Conservation (phyloP, 2,888 invertebrate species). For the Dryobotodes eremita region DNA sequence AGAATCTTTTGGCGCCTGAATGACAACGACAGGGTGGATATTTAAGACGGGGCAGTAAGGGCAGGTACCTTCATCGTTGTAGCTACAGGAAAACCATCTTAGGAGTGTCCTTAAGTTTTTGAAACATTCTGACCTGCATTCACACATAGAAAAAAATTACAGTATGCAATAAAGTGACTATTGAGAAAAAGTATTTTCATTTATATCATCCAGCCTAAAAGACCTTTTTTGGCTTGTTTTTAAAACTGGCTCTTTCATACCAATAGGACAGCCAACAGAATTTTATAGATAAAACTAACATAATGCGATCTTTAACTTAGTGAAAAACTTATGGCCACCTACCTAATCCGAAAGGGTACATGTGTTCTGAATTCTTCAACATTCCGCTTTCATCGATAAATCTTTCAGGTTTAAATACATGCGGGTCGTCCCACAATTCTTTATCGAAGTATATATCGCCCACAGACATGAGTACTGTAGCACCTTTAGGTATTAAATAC, state of each 20-base stretch:
- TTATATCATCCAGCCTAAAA: not conserved
- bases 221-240: not conserved
- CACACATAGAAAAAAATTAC: not conserved
- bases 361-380: constrained; percentile 89
- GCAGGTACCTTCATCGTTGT: not conserved
- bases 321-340: constrained; percentile 64
- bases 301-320: not conserved
- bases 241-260: not conserved
- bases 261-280: not conserved
- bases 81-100: not conserved
- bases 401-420: constrained; percentile 91
- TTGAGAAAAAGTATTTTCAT: not conserved
- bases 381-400: constrained; percentile 90
- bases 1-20: not conserved
- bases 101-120: not conserved
- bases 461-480: constrained; percentile 89
- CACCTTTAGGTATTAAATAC: constrained; percentile 86
- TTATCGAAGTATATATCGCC: constrained; percentile 90
- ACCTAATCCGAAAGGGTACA: constrained; percentile 93
- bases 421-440: constrained; percentile 90
- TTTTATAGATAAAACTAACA: not conserved
- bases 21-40: not conserved
- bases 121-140: not conserved
- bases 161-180: not conserved
- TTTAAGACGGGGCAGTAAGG: not conserved